A percentile compares a stretch with the other conserved stretches of the same genome.
phyloP scores from a whole-genome alignment of 2,888 invertebrate genomes.

The Ferdinandea cuprea region DNA sequence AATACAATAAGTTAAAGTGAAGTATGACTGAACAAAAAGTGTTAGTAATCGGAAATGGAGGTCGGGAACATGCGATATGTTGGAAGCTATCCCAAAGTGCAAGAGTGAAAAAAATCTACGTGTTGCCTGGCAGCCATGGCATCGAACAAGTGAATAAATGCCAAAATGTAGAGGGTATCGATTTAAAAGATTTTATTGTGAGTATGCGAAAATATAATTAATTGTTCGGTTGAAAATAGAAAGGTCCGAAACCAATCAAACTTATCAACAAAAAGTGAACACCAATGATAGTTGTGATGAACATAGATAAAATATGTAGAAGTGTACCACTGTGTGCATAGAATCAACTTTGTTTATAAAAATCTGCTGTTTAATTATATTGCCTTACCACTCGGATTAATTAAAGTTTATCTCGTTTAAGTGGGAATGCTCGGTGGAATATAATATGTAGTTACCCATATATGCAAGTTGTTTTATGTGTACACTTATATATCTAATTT shows the following conservation, averaged over 20 bases:
- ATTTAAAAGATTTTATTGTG: conserved; percentile 89
- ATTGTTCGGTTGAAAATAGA: background rate
- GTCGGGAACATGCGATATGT: conserved; percentile 97
- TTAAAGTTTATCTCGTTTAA: no score
- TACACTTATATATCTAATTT: no score
- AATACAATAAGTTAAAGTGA: background rate
- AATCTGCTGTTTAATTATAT: no score
- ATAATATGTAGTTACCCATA: no score
- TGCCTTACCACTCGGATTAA: no score
- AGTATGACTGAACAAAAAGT: conserved; percentile 84
- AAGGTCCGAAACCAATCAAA: background rate
- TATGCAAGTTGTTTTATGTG: no score
- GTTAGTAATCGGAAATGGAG: conserved; percentile 95
- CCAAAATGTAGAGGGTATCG: conserved; percentile 85
- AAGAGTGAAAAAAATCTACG: conserved; percentile 88
- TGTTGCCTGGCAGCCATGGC: conserved; percentile 95
- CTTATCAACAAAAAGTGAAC: no score
- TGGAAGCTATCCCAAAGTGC: conserved; percentile 95
- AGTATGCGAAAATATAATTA: conserved; percentile 77
- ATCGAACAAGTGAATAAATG: conserved; percentile 88
- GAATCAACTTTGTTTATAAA: no score
- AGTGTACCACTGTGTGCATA: no score
- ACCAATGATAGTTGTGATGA: no score
- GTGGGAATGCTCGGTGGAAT: no score
- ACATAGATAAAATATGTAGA: no score